Percentiles rank a stretch among this genome's conserved stretches.
phyloP scores from a whole-genome alignment of 2,888 invertebrate species.

The Lithodes maja region DNA sequence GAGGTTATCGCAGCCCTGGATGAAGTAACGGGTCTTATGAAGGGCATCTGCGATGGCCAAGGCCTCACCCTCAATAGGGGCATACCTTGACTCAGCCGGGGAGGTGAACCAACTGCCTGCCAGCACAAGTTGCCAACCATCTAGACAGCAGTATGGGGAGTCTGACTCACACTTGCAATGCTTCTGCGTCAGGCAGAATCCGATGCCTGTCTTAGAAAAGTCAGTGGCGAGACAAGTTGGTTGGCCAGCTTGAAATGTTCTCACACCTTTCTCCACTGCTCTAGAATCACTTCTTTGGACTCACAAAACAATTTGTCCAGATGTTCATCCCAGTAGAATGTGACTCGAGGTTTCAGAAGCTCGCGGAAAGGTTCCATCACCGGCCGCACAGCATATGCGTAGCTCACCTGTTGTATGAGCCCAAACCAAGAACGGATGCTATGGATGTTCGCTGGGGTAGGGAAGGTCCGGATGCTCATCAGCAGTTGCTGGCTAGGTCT shows the following conservation, averaged over 20 bases:
- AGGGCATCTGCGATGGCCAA: constrained; percentile 35
- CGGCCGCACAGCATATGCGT: neutral
- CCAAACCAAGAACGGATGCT: constrained; percentile 31
- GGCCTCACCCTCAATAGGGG: constrained; percentile 40
- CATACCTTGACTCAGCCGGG: constrained; percentile 26
- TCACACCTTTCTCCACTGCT: constrained; percentile 30
- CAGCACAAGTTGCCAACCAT: constrained; percentile 25
- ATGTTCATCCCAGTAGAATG: neutral
- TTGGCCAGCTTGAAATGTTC: constrained; percentile 17
- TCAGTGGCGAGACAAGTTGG: constrained; percentile 54
- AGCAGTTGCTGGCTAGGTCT: neutral
- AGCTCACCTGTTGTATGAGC: neutral
- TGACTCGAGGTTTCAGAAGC: neutral
- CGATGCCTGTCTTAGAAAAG: constrained; percentile 25
- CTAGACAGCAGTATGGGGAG: constrained; percentile 27
- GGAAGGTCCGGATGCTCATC: constrained; percentile 6
- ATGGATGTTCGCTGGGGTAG: constrained; percentile 9
- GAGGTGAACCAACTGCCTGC: constrained; percentile 38
- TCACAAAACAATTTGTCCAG: constrained; percentile 19
- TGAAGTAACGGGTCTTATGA: constrained; percentile 24
- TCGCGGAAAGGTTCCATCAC: neutral
- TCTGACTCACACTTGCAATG: constrained; percentile 33
- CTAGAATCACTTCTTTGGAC: constrained; percentile 31
- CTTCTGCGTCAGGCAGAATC: constrained; percentile 48
- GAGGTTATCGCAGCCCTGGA: constrained; percentile 34